A percentile compares a stretch with the other conserved stretches of the same genome.
phyloP scores from a whole-genome alignment of 2,113 vertebrate species.

The Lanius collurio region DNA sequence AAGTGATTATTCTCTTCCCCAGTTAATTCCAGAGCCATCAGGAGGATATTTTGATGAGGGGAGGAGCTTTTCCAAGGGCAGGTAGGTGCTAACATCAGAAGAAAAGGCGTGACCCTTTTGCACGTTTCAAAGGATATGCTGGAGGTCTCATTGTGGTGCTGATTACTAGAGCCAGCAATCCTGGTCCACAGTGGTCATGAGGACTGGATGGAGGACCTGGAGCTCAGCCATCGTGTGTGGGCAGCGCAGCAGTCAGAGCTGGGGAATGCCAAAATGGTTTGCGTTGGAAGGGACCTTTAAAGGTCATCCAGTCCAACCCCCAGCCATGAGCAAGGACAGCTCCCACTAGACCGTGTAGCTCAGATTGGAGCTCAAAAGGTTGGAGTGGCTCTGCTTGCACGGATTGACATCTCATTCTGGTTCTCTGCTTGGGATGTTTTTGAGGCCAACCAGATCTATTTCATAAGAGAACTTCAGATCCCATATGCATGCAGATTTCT shows the following conservation, averaged over 20 bases:
- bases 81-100: neutral
- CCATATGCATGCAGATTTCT: neutral
- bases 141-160: neutral
- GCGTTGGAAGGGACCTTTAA: neutral
- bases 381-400: neutral
- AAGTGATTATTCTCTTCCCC: neutral
- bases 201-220: neutral
- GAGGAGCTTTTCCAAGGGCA: neutral
- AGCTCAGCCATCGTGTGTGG: rapidly evolving
- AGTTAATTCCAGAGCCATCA: neutral
- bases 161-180: rapidly evolving
- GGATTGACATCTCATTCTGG: rapidly evolving
- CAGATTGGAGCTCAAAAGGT: neutral
- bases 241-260: neutral
- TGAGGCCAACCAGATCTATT: neutral
- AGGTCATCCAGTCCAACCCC: too few relatives aligned
- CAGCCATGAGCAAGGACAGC: too few relatives aligned
- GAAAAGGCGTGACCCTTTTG: neutral
- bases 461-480: neutral
- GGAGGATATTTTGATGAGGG: neutral
- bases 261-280: neutral
- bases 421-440: neutral
- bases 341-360: neutral
- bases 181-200: neutral
- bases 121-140: rapidly evolving